Conservation (phyloP, 2,113 vertebrate genomes). For the Hepsetus odoe region DNA sequence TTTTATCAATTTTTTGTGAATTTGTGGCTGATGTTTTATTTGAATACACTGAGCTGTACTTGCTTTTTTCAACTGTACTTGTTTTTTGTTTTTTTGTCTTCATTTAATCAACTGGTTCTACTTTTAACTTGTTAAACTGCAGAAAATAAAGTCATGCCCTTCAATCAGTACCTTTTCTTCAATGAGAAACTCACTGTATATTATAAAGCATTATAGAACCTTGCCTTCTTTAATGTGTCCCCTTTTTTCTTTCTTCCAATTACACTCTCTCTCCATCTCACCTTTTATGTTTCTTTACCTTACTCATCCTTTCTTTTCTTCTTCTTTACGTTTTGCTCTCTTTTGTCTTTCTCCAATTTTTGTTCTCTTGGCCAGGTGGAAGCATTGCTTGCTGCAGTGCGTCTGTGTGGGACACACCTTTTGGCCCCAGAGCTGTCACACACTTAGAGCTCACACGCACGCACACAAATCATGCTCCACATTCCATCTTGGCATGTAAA, state of each 20-base stretch:
- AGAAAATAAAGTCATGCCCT: too few species aligned
- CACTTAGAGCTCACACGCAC: neutral
- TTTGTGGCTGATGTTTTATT: neutral
- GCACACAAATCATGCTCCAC: neutral
- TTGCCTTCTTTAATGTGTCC: neutral
- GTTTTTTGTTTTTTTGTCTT: neutral
- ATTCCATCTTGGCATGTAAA: too few species aligned
- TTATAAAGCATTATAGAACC: too few species aligned
- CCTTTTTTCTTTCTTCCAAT: neutral
- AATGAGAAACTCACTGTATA: too few species aligned
- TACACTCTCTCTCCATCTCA: neutral
- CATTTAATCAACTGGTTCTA: neutral
- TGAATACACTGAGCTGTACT: constrained; percentile 4
- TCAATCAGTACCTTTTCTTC: too few species aligned
- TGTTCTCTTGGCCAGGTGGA: constrained; percentile 5
- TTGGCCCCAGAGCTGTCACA: neutral
- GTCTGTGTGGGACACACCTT: neutral
- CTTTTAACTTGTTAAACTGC: neutral
- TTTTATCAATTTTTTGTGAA: too few species aligned
- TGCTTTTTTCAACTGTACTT: neutral
- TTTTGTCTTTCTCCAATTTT: neutral
- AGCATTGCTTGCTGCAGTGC: constrained; percentile 24
- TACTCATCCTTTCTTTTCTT: too few species aligned
- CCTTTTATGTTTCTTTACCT: neutral
- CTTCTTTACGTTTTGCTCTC: too few species aligned